Conservation (phyloP, 2,888 invertebrate species). For the Athalia cordata region DNA sequence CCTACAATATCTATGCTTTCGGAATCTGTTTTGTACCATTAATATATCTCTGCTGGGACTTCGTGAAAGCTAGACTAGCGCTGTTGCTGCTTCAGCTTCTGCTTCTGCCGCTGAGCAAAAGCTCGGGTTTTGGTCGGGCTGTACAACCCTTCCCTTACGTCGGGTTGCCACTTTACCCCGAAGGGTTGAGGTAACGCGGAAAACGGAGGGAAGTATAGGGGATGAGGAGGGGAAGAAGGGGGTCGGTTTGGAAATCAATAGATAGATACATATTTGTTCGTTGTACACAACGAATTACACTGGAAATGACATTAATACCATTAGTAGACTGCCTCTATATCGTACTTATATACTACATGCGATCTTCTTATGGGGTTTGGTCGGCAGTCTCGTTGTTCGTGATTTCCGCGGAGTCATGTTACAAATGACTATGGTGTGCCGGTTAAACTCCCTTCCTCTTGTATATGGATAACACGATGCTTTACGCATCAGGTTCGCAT, state of each 20-base stretch:
- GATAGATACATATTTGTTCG: slow-evolving; percentile 69
- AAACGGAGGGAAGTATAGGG: too few relatives aligned
- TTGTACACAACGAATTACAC: slow-evolving; percentile 61
- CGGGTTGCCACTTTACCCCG: slow-evolving; percentile 44
- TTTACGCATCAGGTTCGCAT: too few relatives aligned
- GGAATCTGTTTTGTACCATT: slow-evolving; percentile 45
- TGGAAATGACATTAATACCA: slow-evolving; percentile 68
- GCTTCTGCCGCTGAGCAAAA: too few relatives aligned
- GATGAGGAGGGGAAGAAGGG: too few relatives aligned
- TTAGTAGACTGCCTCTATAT: slow-evolving; percentile 55
- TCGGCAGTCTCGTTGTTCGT: slow-evolving; percentile 55
- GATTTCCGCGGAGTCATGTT: slow-evolving; percentile 71
- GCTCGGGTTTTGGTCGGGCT: slow-evolving; percentile 47
- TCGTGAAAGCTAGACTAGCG: slow-evolving; percentile 51
- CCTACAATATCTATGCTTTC: slow-evolving; percentile 28
- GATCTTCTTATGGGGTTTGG: slow-evolving; percentile 3
- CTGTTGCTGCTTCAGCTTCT: slow-evolving; percentile 44
- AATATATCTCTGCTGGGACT: slow-evolving; percentile 45
- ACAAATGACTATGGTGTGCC: slow-evolving; percentile 64
- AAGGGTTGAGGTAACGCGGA: slow-evolving; percentile 38
- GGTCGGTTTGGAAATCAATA: slow-evolving; percentile 52
- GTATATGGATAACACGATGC: too few relatives aligned
- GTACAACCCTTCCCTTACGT: slow-evolving; percentile 50
- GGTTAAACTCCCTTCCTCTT: neutral
- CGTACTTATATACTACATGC: neutral